Evolutionary conservation across 2,888 invertebrate genomes (phyloP).

Genomic region (Nomada fabriciana): DNA sequence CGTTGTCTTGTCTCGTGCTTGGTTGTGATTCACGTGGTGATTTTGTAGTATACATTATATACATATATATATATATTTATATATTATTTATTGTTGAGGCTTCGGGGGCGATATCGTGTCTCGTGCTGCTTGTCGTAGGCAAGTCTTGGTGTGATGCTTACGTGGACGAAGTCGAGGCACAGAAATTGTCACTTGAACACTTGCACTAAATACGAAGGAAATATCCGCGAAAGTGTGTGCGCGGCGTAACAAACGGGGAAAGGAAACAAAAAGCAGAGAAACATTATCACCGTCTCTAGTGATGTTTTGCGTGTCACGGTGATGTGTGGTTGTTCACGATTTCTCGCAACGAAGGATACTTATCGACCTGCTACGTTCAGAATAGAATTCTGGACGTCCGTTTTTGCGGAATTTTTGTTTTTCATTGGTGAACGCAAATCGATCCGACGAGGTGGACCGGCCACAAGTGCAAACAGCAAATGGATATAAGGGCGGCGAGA

Average conservation of each 20-base stretch:
- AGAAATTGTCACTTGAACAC: slow-evolving; percentile 34
- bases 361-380: too few species aligned
- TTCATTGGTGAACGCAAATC: neutral
- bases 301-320: slow-evolving; percentile 1
- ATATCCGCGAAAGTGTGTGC: neutral
- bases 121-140: slow-evolving; percentile 30
- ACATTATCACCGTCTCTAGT: neutral
- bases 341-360: neutral
- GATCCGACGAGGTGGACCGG: neutral
- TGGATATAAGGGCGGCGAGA: neutral
- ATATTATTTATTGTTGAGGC: slow-evolving; percentile 21
- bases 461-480: neutral
- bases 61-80: neutral
- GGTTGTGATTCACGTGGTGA: slow-evolving; percentile 48
- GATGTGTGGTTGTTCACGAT: slow-evolving; percentile 3
- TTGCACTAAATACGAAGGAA: slow-evolving; percentile 18
- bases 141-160: slow-evolving; percentile 42
- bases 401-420: too few species aligned
- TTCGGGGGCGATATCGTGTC: slow-evolving; percentile 35
- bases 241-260: neutral
- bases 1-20: slow-evolving; percentile 43
- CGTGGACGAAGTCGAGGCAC: slow-evolving; percentile 43
- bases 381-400: too few species aligned
- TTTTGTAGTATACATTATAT: slow-evolving; percentile 32
- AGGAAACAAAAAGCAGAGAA: neutral